Evolutionary conservation across 1,140 invertebrate genomes (phyloP), one percentile per base, ranked within the genome.

Genomic region (Olivierus martensii): DNA sequence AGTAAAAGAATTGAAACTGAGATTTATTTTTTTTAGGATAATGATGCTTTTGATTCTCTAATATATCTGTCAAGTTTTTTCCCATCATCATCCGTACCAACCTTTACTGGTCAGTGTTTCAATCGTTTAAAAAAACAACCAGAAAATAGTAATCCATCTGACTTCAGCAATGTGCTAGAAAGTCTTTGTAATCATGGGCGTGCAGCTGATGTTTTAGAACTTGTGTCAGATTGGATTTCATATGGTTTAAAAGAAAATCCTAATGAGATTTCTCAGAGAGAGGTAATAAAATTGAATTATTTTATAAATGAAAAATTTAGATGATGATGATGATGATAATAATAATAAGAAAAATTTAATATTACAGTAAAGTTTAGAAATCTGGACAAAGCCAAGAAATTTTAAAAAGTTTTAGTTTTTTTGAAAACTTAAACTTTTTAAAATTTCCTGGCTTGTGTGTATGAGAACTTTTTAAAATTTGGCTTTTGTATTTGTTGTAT

Each of bases 51-150:
- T 51, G 17, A 22, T 22, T n/a, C 37, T 2, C n/a, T 46, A 39
- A 15, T 28, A 52, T 52, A 52, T 15, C 22, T 52, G 14, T 14
- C 35, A 36, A 46, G 44, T 15, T 47, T 46, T 22, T 39, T 52
- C 44, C 51, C 51, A 4, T 14, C 44, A 15, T 15, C n/a, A 1
- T 10, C 1, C 10, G 34, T 52, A 10, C 44, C 44, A 3, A 46
- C 7, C 9, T 19, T 52, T 11, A 10, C 36, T 5, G 28, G 36
- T n/a, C 22, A 46, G 3, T 52, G 51, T 17, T 47, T 39, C 12
- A 10, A 14, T 2, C 14, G 22, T 2, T 45, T 52, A 11, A 21
- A 47, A 42, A 6, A 10, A 4, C 14, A 45, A 10, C n/a, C 42
- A 15, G 4, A 34, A 4, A 6, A 39, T 19, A 17, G 17, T 18